phyloP scores from a whole-genome alignment of 2,797 vertebrate species.

The Tenualosa thibaudeaui region DNA sequence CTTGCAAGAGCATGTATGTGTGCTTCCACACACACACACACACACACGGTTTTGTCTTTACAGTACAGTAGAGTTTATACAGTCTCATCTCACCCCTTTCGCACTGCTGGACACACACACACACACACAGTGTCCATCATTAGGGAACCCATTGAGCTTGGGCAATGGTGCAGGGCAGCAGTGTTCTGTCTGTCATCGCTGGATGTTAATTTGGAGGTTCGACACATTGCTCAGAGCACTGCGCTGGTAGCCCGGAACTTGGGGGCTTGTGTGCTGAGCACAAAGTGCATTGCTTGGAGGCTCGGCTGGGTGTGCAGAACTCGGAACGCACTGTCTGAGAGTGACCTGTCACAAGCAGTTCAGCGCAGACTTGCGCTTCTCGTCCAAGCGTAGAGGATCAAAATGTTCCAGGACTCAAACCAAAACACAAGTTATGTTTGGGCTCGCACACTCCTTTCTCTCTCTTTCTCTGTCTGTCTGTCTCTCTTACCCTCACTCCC shows the following conservation, averaged over 20 bases:
- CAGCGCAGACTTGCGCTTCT: conserved; percentile 11
- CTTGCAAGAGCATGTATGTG: not conserved
- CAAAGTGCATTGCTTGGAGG: not conserved
- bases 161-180: conserved; percentile 22
- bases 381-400: conserved; percentile 39
- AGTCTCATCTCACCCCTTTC: conserved; percentile 2
- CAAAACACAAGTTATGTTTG: conserved; percentile 34
- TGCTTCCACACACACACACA: not conserved
- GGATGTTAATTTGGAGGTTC: conserved; percentile 45
- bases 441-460: conserved; percentile 17
- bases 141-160: conserved; percentile 34
- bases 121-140: conserved; percentile 20
- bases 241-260: conserved; percentile 4
- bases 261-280: not conserved
- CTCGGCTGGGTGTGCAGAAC: not conserved
- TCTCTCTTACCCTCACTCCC: conserved; percentile 6
- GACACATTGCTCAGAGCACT: not conserved
- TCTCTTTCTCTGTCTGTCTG: not conserved
- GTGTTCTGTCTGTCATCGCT: conserved; percentile 35
- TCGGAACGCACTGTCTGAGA: not conserved
- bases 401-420: conserved; percentile 42
- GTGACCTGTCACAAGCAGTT: conserved; percentile 23
- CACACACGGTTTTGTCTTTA: not conserved
- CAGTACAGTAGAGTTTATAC: conserved; percentile 12
- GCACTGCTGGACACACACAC: conserved; percentile 3